A percentile compares a stretch with the other conserved stretches of the same genome.
These are phyloP conservation scores for Bothrops alternatus DNA, from an alignment of 2,797 vertebrate genomes.

Conservation along the genomic window DNA sequence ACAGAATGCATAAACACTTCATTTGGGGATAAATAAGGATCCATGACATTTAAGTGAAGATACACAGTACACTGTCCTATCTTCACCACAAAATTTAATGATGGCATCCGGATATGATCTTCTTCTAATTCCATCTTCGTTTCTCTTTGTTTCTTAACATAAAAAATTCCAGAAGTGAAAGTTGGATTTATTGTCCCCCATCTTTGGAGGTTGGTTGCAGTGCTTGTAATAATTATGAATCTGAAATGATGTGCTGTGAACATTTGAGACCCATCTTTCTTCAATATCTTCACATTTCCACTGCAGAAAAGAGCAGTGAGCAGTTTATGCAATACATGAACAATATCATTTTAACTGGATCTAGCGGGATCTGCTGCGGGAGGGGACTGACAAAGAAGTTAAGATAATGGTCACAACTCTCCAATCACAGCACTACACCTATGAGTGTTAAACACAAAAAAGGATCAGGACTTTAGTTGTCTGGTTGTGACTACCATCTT, in stretches of 20 bases:
- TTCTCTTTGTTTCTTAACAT: neutral
- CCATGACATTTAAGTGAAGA: neutral
- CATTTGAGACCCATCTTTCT: neutral
- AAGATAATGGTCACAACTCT: neutral
- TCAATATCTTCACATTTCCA: neutral
- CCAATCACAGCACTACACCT: neutral
- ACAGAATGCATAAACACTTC: neutral
- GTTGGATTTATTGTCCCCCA: neutral
- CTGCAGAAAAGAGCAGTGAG: neutral
- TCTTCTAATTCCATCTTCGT: neutral
- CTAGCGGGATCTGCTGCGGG: neutral
- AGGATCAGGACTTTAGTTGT: neutral
- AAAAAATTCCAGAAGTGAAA: neutral
- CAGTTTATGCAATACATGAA: neutral
- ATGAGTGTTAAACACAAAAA: neutral
- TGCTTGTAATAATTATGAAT: neutral
- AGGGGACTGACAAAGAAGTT: neutral
- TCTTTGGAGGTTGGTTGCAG: neutral
- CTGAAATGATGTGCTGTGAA: neutral
- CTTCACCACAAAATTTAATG: neutral
- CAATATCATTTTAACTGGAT: neutral
- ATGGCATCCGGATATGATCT: neutral
- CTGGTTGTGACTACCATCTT: neutral
- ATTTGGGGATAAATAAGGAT: neutral
- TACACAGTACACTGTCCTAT: neutral